phyloP scores from a whole-genome alignment of 2,888 invertebrate species.

The Criorhina ranunculi region DNA sequence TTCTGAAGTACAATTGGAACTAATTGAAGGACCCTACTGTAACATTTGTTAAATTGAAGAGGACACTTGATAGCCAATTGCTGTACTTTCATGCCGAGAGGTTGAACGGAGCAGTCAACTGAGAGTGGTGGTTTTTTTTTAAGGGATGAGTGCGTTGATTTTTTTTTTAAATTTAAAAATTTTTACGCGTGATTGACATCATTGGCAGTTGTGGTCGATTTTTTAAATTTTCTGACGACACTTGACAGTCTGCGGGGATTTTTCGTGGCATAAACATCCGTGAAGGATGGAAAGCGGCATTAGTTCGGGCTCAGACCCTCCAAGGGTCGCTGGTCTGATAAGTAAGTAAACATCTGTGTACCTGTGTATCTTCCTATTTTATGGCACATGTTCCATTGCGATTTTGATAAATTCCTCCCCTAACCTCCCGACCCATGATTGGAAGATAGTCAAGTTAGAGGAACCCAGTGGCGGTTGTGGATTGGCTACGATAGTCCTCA shows the following conservation, averaged over 20 bases:
- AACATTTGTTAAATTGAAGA: conserved; percentile 31
- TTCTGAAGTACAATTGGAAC: conserved; percentile 45
- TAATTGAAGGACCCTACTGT: conserved; percentile 36
- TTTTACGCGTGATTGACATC: conserved; percentile 39
- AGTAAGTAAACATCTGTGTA: too few species aligned
- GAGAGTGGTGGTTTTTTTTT: not conserved
- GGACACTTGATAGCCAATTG: conserved; percentile 39
- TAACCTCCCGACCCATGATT: too few species aligned
- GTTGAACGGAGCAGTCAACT: conserved; percentile 25
- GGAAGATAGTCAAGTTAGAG: too few species aligned
- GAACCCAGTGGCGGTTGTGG: too few species aligned
- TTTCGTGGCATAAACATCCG: too few species aligned
- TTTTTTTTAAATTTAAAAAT: conserved; percentile 49
- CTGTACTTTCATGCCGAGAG: conserved; percentile 4
- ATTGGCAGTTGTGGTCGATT: conserved; percentile 73
- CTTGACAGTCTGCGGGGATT: conserved; percentile 67
- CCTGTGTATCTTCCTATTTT: too few species aligned
- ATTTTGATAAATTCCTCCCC: too few species aligned
- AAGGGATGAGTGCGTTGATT: conserved; percentile 39
- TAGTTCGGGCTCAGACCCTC: too few species aligned
- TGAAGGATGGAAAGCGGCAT: too few species aligned
- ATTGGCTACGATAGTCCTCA: too few species aligned
- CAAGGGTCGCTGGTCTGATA: too few species aligned
- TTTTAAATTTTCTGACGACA: conserved; percentile 53
- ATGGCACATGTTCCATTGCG: too few species aligned